A percentile compares a stretch with the other conserved stretches of the same genome.
Conservation (phyloP, 2,113 vertebrate species). For the Jacana jacana region DNA sequence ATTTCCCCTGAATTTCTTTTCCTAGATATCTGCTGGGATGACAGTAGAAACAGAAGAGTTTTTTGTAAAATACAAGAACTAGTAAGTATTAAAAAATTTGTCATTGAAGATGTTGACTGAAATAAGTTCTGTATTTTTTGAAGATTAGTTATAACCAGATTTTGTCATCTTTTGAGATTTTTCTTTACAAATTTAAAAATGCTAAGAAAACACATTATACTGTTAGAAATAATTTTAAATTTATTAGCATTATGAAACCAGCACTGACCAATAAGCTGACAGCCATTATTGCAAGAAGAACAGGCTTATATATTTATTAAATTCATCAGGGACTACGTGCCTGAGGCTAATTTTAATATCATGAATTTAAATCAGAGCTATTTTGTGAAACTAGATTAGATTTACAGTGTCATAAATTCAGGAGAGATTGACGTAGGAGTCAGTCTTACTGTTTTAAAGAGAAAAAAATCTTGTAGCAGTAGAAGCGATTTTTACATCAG, state of each 20-base stretch:
- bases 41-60: conserved; percentile 93
- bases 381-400: background rate
- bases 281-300: background rate
- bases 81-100: conserved; percentile 81
- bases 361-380: background rate
- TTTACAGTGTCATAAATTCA: background rate
- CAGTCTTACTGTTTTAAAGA: too few species aligned
- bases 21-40: conserved; percentile 86
- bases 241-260: background rate
- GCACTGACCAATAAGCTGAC: background rate
- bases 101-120: background rate
- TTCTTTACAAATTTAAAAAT: background rate
- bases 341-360: background rate
- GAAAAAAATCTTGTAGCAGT: too few species aligned
- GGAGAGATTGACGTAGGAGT: background rate
- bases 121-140: background rate
- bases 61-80: conserved; percentile 99
- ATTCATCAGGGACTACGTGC: background rate
- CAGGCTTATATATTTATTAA: background rate
- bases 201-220: background rate
- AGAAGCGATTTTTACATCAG: too few species aligned
- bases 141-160: background rate
- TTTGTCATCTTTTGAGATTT: background rate
- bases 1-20: conserved; percentile 42
- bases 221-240: background rate